Evolutionary conservation across 2,888 invertebrate species (phyloP).

Genomic region (Dione vanillae): DNA sequence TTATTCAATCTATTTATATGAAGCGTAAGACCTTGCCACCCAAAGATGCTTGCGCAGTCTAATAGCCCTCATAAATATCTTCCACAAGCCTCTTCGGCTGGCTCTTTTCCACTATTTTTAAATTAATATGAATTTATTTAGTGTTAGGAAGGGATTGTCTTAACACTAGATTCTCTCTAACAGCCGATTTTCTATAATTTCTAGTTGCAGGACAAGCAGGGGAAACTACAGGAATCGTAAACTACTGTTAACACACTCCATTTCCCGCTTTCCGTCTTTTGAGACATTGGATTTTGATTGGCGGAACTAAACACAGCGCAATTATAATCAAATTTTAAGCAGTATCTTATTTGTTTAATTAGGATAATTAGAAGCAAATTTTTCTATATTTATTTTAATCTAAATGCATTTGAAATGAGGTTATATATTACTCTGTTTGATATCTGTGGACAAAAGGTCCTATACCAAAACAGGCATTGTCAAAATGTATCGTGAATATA

Average conservation of each 20-base stretch:
- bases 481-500: conserved; percentile 42
- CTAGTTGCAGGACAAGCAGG: too few relatives aligned
- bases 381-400: too few relatives aligned
- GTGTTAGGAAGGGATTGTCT: too few relatives aligned
- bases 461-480: conserved; percentile 37
- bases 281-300: background rate
- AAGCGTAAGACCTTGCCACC: background rate
- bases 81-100: background rate
- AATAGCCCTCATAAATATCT: background rate
- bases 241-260: background rate
- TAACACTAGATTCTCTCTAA: background rate
- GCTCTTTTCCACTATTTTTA: background rate
- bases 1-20: background rate
- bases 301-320: background rate
- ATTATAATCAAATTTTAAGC: too few relatives aligned
- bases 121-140: background rate
- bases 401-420: background rate
- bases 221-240: too few relatives aligned
- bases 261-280: background rate
- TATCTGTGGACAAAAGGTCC: conserved; percentile 18
- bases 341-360: too few relatives aligned
- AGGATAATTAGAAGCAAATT: too few relatives aligned
- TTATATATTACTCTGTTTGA: conserved; percentile 14
- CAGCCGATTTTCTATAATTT: too few relatives aligned
- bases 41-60: conserved; percentile 6